Conservation (phyloP, 2,113 vertebrate species). For the Siniperca chuatsi region DNA sequence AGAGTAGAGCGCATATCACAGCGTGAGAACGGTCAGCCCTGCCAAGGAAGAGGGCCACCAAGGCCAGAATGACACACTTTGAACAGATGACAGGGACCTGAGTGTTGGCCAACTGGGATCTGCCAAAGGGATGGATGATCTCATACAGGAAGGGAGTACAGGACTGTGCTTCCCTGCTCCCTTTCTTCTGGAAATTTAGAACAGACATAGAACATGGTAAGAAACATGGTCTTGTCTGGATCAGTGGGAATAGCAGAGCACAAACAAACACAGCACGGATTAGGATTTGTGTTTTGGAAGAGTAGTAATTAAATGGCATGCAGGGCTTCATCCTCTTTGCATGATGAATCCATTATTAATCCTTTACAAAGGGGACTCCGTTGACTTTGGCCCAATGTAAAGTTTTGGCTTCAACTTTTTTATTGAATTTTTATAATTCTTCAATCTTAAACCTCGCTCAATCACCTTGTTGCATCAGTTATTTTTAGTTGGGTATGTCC, state of each 20-base stretch:
- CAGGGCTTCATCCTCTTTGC: slow-evolving; percentile 51
- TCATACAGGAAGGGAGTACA: slow-evolving; percentile 63
- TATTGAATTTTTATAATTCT: no score
- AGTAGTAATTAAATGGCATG: slow-evolving; percentile 42
- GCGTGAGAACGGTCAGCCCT: slow-evolving; percentile 58
- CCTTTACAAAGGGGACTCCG: slow-evolving; percentile 24
- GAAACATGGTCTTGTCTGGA: background rate
- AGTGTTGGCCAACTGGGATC: slow-evolving; percentile 72
- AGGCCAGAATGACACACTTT: slow-evolving; percentile 75
- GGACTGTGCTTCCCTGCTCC: slow-evolving; percentile 21
- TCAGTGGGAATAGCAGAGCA: background rate
- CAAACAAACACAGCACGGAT: slow-evolving; percentile 33
- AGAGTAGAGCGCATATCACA: slow-evolving; percentile 50
- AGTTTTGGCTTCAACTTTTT: slow-evolving; percentile 14
- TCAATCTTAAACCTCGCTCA: background rate
- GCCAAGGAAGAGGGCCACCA: slow-evolving; percentile 66
- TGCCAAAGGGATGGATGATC: slow-evolving; percentile 63
- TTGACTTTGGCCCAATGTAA: slow-evolving; percentile 32
- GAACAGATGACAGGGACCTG: slow-evolving; percentile 75
- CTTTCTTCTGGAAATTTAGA: slow-evolving; percentile 23
- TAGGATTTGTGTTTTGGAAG: slow-evolving; percentile 57
- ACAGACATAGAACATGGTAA: background rate
- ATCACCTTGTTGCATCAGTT: background rate
- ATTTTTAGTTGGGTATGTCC: background rate
- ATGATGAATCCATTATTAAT: slow-evolving; percentile 49